Evolutionary conservation across 2,113 vertebrate species (phyloP).

Genomic region (Oreochromis spilurus): DNA sequence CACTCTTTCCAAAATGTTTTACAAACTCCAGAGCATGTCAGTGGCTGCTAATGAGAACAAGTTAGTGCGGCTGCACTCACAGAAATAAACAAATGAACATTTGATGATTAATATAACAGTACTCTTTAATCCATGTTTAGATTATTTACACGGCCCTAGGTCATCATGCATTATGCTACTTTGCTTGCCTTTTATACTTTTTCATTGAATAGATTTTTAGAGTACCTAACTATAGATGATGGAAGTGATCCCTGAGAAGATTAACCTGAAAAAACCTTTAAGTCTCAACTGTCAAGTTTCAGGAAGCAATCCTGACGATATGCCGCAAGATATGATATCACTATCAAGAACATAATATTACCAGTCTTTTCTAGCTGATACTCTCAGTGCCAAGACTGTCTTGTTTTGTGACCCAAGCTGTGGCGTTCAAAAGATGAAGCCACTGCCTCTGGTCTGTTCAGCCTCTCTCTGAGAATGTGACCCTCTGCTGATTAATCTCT

Average conservation of each 20-base stretch:
- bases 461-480: slow-evolving; percentile 61
- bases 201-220: not conserved
- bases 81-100: not conserved
- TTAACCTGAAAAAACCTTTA: not conserved
- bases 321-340: not conserved
- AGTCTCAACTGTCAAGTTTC: not conserved
- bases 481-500: slow-evolving; percentile 70
- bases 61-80: not conserved
- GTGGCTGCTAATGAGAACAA: slow-evolving; percentile 27
- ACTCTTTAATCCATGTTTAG: not conserved
- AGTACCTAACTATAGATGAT: not conserved
- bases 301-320: not conserved
- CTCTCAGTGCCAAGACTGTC: not conserved
- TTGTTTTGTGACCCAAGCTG: not conserved
- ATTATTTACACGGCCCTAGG: not conserved
- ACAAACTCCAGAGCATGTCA: slow-evolving; percentile 7
- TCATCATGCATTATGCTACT: not conserved
- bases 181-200: not conserved
- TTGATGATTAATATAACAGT: not conserved
- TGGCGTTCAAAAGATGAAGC: slow-evolving; percentile 19
- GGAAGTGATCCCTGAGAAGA: not conserved
- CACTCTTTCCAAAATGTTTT: not conserved
- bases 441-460: slow-evolving; percentile 15
- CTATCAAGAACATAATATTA: not conserved
- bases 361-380: not conserved